Conservation (phyloP, 2,113 vertebrate genomes). For the Aplodontia rufa region DNA sequence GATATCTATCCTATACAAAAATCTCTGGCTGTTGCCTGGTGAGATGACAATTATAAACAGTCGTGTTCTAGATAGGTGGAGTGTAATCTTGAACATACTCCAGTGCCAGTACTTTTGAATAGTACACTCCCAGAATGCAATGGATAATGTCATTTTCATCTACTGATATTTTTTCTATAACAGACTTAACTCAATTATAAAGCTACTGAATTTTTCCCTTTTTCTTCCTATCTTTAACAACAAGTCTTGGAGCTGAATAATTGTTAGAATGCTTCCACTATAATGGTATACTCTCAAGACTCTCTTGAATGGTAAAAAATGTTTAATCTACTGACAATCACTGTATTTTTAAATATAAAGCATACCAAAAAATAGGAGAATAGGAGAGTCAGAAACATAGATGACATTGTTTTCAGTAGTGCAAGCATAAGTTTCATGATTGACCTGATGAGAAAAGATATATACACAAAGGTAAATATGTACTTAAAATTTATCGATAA, state of each 20-base stretch:
- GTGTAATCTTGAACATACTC: background rate
- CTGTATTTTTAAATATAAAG: background rate
- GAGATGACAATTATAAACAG: slow-evolving; percentile 52
- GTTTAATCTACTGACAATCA: background rate
- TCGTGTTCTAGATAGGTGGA: slow-evolving; percentile 52
- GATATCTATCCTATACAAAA: slow-evolving; percentile 44
- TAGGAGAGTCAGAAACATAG: background rate
- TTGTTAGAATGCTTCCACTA: background rate
- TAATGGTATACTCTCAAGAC: background rate
- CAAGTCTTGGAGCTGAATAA: background rate
- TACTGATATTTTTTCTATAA: background rate
- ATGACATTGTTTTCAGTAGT: background rate
- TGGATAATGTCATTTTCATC: background rate
- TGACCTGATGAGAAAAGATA: background rate
- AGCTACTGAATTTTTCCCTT: background rate
- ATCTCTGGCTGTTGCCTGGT: slow-evolving; percentile 10
- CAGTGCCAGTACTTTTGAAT: background rate
- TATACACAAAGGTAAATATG: background rate
- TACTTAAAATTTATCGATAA: background rate
- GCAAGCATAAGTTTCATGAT: background rate
- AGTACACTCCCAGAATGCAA: background rate
- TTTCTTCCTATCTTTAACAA: background rate
- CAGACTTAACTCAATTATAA: background rate
- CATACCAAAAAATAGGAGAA: background rate
- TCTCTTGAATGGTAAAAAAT: background rate